These are phyloP conservation scores for Eilema griseolum DNA, from an alignment of 2,888 invertebrate genomes.

Conservation along the genomic window DNA sequence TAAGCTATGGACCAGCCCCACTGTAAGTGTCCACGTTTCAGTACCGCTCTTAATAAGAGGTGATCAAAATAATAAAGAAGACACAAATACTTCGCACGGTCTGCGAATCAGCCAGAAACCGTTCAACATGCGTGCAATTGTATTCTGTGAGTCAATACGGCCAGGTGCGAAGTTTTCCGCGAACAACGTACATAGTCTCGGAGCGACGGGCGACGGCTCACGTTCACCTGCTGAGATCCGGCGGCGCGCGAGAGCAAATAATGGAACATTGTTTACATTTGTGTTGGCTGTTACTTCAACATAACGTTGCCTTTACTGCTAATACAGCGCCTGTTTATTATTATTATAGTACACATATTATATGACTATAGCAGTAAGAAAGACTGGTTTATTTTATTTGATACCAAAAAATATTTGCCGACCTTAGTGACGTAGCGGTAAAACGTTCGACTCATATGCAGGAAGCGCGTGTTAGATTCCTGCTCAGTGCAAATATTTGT, in stretches of 20 bases:
- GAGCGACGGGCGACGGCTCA: background rate
- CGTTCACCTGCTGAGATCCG: background rate
- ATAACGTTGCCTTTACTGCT: background rate
- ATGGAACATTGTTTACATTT: background rate
- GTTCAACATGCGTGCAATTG: background rate
- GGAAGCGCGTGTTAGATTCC: too few species aligned
- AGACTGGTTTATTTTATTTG: too few species aligned
- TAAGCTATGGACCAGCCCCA: too few species aligned
- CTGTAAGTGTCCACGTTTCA: too few species aligned
- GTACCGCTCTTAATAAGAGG: background rate
- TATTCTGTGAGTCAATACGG: slow-evolving; percentile 5
- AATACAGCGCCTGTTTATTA: background rate
- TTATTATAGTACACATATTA: background rate
- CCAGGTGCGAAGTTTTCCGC: background rate
- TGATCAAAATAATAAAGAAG: background rate
- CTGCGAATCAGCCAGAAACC: background rate
- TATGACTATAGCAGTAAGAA: background rate
- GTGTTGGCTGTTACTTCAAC: slow-evolving; percentile 2
- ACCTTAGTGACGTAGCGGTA: too few species aligned
- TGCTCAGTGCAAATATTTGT: too few species aligned
- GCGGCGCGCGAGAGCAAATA: slow-evolving; percentile 5
- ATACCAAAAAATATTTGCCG: too few species aligned
- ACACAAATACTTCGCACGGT: background rate
- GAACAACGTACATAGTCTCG: background rate
- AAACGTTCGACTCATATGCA: too few species aligned